phyloP scores from a whole-genome alignment of 2,797 vertebrate species.

The Otolemur crassicaudatus region DNA sequence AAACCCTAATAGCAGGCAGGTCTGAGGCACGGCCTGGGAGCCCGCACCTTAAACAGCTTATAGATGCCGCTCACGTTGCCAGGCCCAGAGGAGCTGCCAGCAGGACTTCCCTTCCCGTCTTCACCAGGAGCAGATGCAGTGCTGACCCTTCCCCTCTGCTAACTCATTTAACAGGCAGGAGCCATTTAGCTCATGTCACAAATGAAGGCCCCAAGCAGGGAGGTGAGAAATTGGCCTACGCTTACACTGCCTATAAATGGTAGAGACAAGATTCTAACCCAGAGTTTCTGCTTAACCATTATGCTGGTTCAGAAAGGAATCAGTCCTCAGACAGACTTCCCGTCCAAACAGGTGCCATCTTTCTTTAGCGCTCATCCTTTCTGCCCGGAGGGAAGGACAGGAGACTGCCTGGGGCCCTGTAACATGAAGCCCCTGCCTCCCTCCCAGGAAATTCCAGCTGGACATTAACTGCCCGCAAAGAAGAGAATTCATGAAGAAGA shows the following conservation, averaged over 20 bases:
- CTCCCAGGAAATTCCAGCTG: fast-evolving
- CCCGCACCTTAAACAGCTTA: neutral
- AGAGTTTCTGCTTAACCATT: neutral
- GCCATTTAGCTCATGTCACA: neutral
- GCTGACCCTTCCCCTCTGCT: neutral
- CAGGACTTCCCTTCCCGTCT: neutral
- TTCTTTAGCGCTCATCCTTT: neutral
- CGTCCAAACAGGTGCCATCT: neutral
- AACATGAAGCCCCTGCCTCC: neutral
- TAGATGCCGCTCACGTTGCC: no score
- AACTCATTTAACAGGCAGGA: neutral
- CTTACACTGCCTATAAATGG: fast-evolving
- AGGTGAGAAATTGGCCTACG: no score
- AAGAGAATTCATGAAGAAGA: neutral
- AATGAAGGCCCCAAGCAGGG: neutral
- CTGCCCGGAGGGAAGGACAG: neutral
- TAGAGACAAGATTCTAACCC: neutral
- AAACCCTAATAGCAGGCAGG: fast-evolving
- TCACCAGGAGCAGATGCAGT: fast-evolving
- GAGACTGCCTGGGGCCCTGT: fast-evolving
- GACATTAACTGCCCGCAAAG: neutral
- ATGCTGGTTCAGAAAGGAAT: neutral
- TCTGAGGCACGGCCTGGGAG: neutral
- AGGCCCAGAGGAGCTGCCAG: fast-evolving
- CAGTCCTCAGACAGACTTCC: neutral